Conservation (phyloP, 1,140 invertebrate genomes). For the Odontomachus brunneus region DNA sequence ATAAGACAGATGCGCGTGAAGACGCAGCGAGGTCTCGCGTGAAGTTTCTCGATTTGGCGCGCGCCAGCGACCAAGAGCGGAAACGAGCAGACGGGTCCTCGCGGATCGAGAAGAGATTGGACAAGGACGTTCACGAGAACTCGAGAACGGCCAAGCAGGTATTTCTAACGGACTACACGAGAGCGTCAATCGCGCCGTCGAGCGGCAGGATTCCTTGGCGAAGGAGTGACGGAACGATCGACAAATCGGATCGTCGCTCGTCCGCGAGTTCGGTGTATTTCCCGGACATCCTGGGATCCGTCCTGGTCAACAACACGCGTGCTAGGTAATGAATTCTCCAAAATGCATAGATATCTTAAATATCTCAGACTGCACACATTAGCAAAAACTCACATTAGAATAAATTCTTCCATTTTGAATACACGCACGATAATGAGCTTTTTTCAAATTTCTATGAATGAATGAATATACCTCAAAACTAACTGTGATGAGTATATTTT, state of each 20-base stretch:
- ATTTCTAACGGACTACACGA: conserved; percentile 18
- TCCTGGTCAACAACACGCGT: conserved; percentile 5
- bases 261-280: conserved; percentile 18
- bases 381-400: too few species aligned
- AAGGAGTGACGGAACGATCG: neutral
- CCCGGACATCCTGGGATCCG: conserved; percentile 32
- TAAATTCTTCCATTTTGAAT: too few species aligned
- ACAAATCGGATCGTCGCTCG: conserved; percentile 8
- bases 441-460: too few species aligned
- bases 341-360: too few species aligned
- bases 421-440: too few species aligned
- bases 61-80: neutral
- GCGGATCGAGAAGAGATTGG: conserved; percentile 30
- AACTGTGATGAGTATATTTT: too few species aligned
- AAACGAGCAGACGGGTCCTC: neutral
- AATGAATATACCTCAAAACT: too few species aligned
- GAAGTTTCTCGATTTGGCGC: conserved; percentile 26
- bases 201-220: neutral
- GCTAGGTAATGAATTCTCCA: too few species aligned
- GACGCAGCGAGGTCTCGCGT: neutral
- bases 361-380: too few species aligned
- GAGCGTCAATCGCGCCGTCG: neutral
- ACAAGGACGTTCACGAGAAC: neutral
- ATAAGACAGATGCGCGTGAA: neutral
- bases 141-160: conserved; percentile 24